These are phyloP conservation scores for Tetrao urogallus DNA, from an alignment of 2,113 vertebrate genomes.

Conservation along the genomic window DNA sequence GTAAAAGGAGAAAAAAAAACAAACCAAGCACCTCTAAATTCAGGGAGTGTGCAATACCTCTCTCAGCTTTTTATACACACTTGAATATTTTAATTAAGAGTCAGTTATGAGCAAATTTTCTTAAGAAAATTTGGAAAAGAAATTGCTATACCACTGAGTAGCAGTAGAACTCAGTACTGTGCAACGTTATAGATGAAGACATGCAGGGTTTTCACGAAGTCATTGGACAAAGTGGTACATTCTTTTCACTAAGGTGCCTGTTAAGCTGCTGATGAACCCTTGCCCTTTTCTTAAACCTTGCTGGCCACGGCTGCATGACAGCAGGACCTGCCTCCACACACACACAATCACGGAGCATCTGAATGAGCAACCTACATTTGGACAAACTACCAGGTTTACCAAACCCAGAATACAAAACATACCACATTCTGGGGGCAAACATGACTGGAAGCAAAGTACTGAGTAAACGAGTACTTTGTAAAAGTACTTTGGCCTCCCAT, in stretches of 20 bases:
- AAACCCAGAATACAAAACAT: background rate
- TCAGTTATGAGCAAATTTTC: background rate
- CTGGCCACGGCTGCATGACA: background rate
- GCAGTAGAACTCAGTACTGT: background rate
- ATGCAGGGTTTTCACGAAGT: background rate
- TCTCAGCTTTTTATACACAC: background rate
- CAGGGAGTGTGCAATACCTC: background rate
- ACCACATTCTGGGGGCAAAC: background rate
- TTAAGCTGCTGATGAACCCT: background rate
- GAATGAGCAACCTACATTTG: no score
- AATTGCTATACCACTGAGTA: background rate
- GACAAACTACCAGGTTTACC: background rate
- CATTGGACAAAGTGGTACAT: background rate
- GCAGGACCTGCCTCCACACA: background rate
- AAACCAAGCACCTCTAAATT: background rate
- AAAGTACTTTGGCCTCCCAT: background rate
- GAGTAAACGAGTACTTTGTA: background rate
- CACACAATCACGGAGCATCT: background rate
- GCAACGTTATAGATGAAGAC: background rate
- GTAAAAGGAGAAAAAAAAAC: background rate
- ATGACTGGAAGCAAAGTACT: background rate
- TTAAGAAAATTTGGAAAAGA: background rate
- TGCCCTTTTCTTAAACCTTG: background rate
- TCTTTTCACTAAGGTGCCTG: background rate
- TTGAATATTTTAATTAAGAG: background rate